Evolutionary conservation across 2,113 vertebrate genomes (phyloP).

Genomic region (Lynx canadensis): DNA sequence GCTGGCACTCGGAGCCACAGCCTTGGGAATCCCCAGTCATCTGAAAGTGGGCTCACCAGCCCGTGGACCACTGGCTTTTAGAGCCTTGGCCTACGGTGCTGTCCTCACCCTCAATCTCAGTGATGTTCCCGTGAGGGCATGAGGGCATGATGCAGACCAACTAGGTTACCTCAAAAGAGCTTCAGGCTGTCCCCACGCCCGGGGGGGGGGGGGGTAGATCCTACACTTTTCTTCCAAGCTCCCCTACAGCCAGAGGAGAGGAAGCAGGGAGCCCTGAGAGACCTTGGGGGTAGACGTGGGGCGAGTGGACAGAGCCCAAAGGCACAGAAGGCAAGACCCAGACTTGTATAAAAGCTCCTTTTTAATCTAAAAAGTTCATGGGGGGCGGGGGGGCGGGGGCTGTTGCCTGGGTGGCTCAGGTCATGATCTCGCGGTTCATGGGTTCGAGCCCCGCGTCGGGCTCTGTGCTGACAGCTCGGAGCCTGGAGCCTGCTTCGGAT

Average conservation of each 20-base stretch:
- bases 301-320: not conserved
- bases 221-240: not conserved
- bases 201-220: no score
- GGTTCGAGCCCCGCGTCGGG: no score
- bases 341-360: not conserved
- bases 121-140: fast-evolving
- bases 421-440: no score
- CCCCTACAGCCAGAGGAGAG: not conserved
- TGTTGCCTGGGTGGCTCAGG: no score
- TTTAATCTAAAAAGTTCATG: not conserved
- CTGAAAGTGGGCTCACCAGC: not conserved
- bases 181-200: not conserved
- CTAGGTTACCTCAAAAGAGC: not conserved
- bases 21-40: not conserved
- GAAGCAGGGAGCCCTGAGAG: no score
- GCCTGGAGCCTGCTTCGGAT: no score
- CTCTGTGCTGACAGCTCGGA: no score
- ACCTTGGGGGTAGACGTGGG: not conserved
- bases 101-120: not conserved
- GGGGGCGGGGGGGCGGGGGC: no score
- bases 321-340: not conserved
- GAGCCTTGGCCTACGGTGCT: fast-evolving
- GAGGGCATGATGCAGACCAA: not conserved
- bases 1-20: not conserved
- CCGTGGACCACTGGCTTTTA: fast-evolving